phyloP scores from a whole-genome alignment of 2,113 vertebrate species.

The Campylorhamphus procurvoides region DNA sequence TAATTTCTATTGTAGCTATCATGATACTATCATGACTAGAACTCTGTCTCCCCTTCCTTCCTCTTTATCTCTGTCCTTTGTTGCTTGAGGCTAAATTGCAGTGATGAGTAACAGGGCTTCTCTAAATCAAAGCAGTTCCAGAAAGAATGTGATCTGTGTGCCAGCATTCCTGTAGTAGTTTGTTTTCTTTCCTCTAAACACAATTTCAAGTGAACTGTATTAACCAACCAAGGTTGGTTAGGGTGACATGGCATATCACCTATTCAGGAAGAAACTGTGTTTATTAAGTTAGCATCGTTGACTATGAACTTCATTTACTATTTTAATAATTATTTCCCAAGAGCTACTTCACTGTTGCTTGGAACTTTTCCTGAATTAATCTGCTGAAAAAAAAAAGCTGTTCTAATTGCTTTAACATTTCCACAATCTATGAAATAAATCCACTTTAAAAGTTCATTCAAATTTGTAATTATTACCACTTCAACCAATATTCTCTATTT shows the following conservation, averaged over 20 bases:
- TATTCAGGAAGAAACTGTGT: not conserved
- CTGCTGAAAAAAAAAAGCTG: not conserved
- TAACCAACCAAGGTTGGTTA: not conserved
- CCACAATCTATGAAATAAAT: slow-evolving; percentile 4
- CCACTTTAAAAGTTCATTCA: slow-evolving; percentile 29
- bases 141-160: not conserved
- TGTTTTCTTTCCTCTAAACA: not conserved
- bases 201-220: not conserved
- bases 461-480: slow-evolving; percentile 29
- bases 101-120: not conserved
- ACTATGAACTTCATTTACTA: slow-evolving; percentile 16
- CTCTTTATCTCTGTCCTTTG: not conserved
- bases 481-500: not conserved
- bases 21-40: not conserved
- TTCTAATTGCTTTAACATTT: slow-evolving; percentile 35
- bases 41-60: not conserved
- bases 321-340: slow-evolving; percentile 44
- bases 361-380: slow-evolving; percentile 15
- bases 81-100: not conserved
- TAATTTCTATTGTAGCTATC: not conserved
- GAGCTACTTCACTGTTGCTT: not conserved
- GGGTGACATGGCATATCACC: not conserved
- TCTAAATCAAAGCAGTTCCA: not conserved
- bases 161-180: not conserved
- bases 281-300: slow-evolving; percentile 36